Percentiles rank a stretch among this genome's conserved stretches.
Evolutionary conservation across 2,797 vertebrate species (phyloP).

Genomic region (Salarias fasciatus): DNA sequence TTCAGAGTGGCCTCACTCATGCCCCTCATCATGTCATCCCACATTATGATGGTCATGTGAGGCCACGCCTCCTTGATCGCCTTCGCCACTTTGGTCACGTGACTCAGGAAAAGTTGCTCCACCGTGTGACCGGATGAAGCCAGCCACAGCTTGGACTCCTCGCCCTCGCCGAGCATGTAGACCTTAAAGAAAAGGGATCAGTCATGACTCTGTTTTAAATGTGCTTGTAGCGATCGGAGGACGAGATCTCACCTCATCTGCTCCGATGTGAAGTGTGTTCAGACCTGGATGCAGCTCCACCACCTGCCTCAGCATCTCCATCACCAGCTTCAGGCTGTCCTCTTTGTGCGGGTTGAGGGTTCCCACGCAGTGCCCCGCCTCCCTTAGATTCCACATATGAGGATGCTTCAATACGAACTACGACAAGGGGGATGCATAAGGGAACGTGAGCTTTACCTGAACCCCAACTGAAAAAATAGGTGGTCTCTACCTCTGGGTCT

Average conservation of each 20-base stretch:
- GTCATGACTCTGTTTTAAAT: too few relatives aligned
- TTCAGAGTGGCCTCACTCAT: conserved; percentile 85
- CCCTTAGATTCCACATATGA: conserved; percentile 85
- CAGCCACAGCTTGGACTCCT: conserved; percentile 89
- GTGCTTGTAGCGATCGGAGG: background rate
- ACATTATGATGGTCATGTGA: conserved; percentile 85
- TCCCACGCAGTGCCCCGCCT: conserved; percentile 87
- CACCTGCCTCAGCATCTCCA: conserved; percentile 91
- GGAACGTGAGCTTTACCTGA: too few relatives aligned
- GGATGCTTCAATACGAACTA: conserved; percentile 95
- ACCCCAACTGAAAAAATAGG: too few relatives aligned
- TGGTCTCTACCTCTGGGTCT: too few relatives aligned
- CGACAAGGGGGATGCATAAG: background rate
- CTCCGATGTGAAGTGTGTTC: conserved; percentile 82
- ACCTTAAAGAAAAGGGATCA: conserved; percentile 78
- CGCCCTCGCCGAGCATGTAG: conserved; percentile 91
- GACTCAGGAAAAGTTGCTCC: conserved; percentile 88
- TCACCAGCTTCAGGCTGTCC: conserved; percentile 82
- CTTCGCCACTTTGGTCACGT: conserved; percentile 87
- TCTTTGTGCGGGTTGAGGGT: conserved; percentile 91
- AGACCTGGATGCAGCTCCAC: conserved; percentile 85
- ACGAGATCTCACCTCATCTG: conserved; percentile 77
- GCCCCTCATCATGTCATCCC: conserved; percentile 96
- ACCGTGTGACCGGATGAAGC: conserved; percentile 73
- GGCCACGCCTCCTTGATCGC: conserved; percentile 81